A percentile compares a stretch with the other conserved stretches of the same genome.
phyloP scores from a whole-genome alignment of 2,797 vertebrate species.

The Cirrhinus mrigala region DNA sequence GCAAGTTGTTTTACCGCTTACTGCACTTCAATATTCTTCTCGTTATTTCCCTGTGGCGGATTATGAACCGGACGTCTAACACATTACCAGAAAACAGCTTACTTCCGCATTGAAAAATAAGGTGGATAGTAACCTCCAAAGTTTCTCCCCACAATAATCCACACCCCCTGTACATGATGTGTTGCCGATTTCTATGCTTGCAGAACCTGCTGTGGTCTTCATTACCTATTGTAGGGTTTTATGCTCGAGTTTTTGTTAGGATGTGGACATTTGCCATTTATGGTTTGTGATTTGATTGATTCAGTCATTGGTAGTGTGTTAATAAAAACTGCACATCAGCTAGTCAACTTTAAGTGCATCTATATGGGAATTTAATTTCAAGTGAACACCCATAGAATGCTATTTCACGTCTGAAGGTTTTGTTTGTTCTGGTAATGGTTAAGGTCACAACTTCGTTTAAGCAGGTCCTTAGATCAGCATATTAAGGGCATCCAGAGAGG shows the following conservation, averaged over 20 bases:
- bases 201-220: background rate
- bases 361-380: background rate
- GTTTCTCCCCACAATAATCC: background rate
- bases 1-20: no score
- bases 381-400: background rate
- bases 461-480: slow-evolving; percentile 22
- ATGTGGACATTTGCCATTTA: background rate
- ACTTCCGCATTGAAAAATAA: no score
- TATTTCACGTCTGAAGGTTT: background rate
- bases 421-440: slow-evolving; percentile 31
- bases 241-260: background rate
- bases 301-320: background rate
- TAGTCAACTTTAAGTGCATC: background rate
- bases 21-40: no score
- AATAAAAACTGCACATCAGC: background rate
- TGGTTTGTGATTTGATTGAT: background rate
- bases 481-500: slow-evolving; percentile 31
- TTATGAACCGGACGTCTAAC: no score
- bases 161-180: background rate
- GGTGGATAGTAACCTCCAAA: background rate
- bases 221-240: background rate
- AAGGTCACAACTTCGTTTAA: slow-evolving; percentile 11
- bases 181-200: background rate
- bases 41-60: no score
- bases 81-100: no score